Evolutionary conservation across 1,140 invertebrate species (phyloP).

Genomic region (Papilio aristodemus): DNA sequence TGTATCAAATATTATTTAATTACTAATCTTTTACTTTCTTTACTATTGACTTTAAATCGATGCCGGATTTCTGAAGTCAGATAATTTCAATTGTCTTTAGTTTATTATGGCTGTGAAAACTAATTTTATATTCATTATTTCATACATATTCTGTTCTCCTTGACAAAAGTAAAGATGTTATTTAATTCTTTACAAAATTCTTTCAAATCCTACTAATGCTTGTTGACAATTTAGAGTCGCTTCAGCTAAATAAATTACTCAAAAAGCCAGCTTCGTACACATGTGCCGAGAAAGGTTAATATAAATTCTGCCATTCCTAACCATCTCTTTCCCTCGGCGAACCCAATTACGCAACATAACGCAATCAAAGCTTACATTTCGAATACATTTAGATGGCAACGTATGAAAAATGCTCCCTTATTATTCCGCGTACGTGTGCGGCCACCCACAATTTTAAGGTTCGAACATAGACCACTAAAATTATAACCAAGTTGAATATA

Average conservation of each 20-base stretch:
- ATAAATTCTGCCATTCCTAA: constrained; percentile 15
- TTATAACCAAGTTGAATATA: constrained; percentile 5
- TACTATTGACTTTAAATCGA: too few relatives aligned
- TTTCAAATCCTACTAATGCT: not conserved
- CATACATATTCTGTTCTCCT: too few relatives aligned
- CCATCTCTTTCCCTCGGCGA: not conserved
- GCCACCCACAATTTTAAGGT: constrained; percentile 1
- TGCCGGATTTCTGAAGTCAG: too few relatives aligned
- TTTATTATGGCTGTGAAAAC: too few relatives aligned
- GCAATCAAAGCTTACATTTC: constrained; percentile 15
- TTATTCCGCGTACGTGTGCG: constrained; percentile 15
- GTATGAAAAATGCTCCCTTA: constrained; percentile 11
- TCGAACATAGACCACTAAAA: not conserved
- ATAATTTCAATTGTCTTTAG: too few relatives aligned
- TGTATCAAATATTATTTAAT: too few relatives aligned
- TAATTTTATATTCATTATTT: too few relatives aligned
- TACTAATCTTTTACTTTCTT: too few relatives aligned
- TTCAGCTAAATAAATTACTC: constrained; percentile 8
- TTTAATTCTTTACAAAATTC: not conserved
- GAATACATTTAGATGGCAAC: constrained; percentile 6
- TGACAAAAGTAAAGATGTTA: too few relatives aligned
- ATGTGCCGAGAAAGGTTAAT: constrained; percentile 3
- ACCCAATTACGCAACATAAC: constrained; percentile 18
- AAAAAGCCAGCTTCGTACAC: not conserved
- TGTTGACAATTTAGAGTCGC: not conserved